A percentile compares a stretch with the other conserved stretches of the same genome.
Evolutionary conservation across 2,797 vertebrate species (phyloP).

Genomic region (Rhinatrema bivittatum): DNA sequence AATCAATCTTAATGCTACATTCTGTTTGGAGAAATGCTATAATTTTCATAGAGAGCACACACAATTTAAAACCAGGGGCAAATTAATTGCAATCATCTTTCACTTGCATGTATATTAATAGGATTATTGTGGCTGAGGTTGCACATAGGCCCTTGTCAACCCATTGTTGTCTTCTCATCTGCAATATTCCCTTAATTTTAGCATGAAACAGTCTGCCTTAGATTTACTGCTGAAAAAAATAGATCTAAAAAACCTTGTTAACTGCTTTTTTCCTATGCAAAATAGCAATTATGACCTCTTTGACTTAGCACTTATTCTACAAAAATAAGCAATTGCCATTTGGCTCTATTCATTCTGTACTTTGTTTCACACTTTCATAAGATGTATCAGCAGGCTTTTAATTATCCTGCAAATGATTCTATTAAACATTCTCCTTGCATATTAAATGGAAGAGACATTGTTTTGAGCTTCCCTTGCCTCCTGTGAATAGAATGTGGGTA

Average conservation of each 20-base stretch:
- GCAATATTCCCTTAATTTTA: slow-evolving; percentile 21
- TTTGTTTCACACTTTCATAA: slow-evolving; percentile 48
- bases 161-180: slow-evolving; percentile 18
- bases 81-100: slow-evolving; percentile 10
- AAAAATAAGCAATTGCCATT: slow-evolving; percentile 45
- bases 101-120: slow-evolving; percentile 9
- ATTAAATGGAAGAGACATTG: slow-evolving; percentile 51
- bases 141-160: slow-evolving; percentile 5
- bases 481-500: slow-evolving; percentile 44
- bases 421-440: slow-evolving; percentile 52
- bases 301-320: slow-evolving; percentile 48
- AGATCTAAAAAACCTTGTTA: slow-evolving; percentile 43
- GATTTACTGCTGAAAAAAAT: slow-evolving; percentile 25
- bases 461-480: slow-evolving; percentile 43
- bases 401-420: slow-evolving; percentile 52
- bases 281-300: slow-evolving; percentile 46
- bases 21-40: not conserved
- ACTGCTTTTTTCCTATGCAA: slow-evolving; percentile 43
- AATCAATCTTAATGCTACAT: too few species aligned
- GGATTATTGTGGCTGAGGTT: slow-evolving; percentile 8
- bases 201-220: slow-evolving; percentile 29
- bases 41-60: not conserved
- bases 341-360: slow-evolving; percentile 41
- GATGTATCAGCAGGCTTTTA: slow-evolving; percentile 49
- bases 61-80: not conserved